Conservation (phyloP, 2,113 vertebrate genomes). For the Cyprinodon brontotheroides region DNA sequence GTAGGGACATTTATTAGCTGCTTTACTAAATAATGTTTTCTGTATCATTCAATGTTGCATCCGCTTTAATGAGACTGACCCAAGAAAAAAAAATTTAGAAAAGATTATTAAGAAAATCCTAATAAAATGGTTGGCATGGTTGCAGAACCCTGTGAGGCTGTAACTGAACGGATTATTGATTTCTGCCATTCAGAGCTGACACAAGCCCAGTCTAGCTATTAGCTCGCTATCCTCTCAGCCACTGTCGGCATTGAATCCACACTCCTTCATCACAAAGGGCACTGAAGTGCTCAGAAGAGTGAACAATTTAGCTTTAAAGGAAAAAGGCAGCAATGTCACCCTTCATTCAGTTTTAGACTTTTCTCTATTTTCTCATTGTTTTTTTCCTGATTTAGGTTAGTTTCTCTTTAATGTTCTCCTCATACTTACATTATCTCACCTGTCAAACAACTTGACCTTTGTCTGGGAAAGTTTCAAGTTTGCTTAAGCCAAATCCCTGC, state of each 20-base stretch:
- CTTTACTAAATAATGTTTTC: no score
- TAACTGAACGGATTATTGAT: slow-evolving; percentile 57
- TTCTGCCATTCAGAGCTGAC: slow-evolving; percentile 47
- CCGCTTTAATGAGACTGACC: neutral
- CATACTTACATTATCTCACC: slow-evolving; percentile 4
- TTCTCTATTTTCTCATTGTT: neutral
- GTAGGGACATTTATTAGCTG: no score
- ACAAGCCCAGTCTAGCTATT: slow-evolving; percentile 37
- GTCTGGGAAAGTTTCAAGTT: slow-evolving; percentile 14
- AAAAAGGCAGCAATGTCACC: slow-evolving; percentile 21
- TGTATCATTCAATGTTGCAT: no score
- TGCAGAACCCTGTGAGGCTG: slow-evolving; percentile 15
- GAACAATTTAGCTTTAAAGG: slow-evolving; percentile 8
- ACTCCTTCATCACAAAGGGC: slow-evolving; percentile 55
- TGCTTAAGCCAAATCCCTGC: slow-evolving; percentile 7
- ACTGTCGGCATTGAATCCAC: slow-evolving; percentile 39
- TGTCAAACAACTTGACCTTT: slow-evolving; percentile 36
- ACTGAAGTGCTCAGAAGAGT: slow-evolving; percentile 12
- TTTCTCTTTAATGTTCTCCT: neutral
- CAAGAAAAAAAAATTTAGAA: neutral
- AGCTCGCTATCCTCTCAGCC: slow-evolving; percentile 36
- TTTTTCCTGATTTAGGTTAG: neutral
- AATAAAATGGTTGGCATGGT: neutral
- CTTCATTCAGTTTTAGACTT: slow-evolving; percentile 12
- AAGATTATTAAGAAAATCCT: neutral